Evolutionary conservation across 1,140 invertebrate genomes (phyloP), one percentile per base, ranked within the genome.

Genomic region (Magallana angulata): DNA sequence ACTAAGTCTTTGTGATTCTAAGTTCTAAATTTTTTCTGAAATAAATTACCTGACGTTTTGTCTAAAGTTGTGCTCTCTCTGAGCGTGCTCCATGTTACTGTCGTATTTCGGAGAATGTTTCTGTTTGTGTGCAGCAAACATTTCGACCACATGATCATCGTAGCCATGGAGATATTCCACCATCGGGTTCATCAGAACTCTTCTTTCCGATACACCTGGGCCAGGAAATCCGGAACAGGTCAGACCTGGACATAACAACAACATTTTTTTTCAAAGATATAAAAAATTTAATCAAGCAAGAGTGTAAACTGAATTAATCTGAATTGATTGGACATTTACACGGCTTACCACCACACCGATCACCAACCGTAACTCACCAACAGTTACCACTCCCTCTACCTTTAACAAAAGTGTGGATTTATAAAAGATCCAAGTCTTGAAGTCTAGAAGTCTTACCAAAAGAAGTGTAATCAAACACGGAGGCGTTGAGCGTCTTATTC

Each of bases 221-320:
- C 98, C 98, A 0, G 98, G 98, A 94, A 98, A 99, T 24, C 96
- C 96, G 0, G 96, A 95, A 92, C 98, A 99, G 16, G 96, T 96
- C 91, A 97, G 30, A 30, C 68, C 68, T 76, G 4, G 36, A 5
- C 5, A 18, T 16, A 18, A 64, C 12, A 48, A 4, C 3, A 48
- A 48, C 2, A 5, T 48, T 36, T 36, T 36, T 36, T 36, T 36
- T 36, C 4, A 4, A 36, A 36, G 36, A 1, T 36, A 36, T 36
- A 36, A 1, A 36, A 36, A 36, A 24, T 36, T 36, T 36, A 36
- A 36, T 36, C 36, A 1, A 36, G 36, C 36, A 36, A 36, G 36
- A 36, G 36, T 36, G 4, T 36, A 36, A 36, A 36, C 36, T 36
- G 36, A 36, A 36, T 36, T 36, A 36, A 36, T 36, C 36, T 36